Evolutionary conservation across 2,113 vertebrate species (phyloP).

Genomic region (Tupaia chinensis): DNA sequence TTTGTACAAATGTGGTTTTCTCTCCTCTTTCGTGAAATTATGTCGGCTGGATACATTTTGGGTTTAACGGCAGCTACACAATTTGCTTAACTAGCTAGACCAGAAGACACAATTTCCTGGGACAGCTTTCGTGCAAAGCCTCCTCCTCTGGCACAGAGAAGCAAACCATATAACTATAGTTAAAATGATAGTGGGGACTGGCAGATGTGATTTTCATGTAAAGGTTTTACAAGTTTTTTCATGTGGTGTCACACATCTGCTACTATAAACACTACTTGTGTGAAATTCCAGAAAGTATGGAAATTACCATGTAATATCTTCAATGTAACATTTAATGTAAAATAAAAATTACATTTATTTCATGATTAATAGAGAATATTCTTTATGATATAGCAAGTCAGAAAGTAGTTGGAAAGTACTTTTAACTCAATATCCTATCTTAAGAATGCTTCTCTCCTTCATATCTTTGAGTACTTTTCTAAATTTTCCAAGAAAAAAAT

Average conservation of each 20-base stretch:
- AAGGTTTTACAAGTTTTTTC: constrained; percentile 65
- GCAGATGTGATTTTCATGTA: constrained; percentile 72
- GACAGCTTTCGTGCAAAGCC: constrained; percentile 66
- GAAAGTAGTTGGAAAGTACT: neutral
- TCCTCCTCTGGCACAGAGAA: constrained; percentile 60
- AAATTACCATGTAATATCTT: neutral
- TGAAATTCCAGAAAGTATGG: constrained; percentile 38
- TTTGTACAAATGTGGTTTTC: constrained; percentile 57
- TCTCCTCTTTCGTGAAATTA: constrained; percentile 68
- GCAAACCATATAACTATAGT: constrained; percentile 16
- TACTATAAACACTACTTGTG: constrained; percentile 49
- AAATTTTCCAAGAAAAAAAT: constrained; percentile 27
- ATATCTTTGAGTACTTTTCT: constrained; percentile 19
- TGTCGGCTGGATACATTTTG: constrained; percentile 76
- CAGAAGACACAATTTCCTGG: constrained; percentile 76
- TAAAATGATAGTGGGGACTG: constrained; percentile 39
- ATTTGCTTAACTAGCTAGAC: constrained; percentile 81
- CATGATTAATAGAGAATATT: neutral
- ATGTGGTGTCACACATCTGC: constrained; percentile 74
- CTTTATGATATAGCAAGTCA: neutral
- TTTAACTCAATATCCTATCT: neutral
- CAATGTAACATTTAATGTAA: neutral
- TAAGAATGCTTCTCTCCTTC: neutral
- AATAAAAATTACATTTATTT: constrained; percentile 46
- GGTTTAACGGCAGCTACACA: constrained; percentile 77